These are phyloP conservation scores for Rousettus leschenaultii DNA, from an alignment of 2,113 vertebrate species.

Conservation along the genomic window DNA sequence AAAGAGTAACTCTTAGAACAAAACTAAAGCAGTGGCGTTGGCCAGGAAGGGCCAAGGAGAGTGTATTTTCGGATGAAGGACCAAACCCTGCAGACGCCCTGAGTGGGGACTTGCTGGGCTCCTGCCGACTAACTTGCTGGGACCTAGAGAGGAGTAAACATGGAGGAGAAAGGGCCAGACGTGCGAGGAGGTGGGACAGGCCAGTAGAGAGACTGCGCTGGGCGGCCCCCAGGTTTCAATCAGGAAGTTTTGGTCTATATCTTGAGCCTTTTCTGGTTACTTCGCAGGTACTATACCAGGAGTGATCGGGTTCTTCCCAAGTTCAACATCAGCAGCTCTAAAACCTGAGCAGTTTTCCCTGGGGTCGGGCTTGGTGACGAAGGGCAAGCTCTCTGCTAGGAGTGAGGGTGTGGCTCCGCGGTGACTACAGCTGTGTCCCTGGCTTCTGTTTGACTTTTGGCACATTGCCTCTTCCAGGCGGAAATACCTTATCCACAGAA, in stretches of 20 bases:
- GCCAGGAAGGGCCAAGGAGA: not conserved
- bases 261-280: not conserved
- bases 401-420: not conserved
- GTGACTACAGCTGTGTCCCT: too few species aligned
- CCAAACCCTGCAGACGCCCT: not conserved
- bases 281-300: not conserved
- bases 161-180: not conserved
- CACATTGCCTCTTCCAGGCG: not conserved
- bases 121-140: not conserved
- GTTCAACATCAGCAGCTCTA: not conserved
- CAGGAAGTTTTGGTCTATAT: not conserved
- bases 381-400: not conserved
- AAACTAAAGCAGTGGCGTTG: not conserved
- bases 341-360: not conserved
- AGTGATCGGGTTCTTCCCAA: not conserved
- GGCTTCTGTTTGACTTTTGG: not conserved
- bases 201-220: not conserved
- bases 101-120: not conserved
- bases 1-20: not conserved
- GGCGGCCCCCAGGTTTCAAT: not conserved
- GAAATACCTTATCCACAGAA: not conserved
- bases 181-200: rapidly evolving
- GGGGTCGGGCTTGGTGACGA: not conserved
- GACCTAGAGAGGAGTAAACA: not conserved
- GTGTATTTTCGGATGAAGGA: not conserved